Percentiles rank a stretch among this genome's conserved stretches.
Evolutionary conservation across 2,113 vertebrate species (phyloP).

Genomic region (Myocastor coypus): DNA sequence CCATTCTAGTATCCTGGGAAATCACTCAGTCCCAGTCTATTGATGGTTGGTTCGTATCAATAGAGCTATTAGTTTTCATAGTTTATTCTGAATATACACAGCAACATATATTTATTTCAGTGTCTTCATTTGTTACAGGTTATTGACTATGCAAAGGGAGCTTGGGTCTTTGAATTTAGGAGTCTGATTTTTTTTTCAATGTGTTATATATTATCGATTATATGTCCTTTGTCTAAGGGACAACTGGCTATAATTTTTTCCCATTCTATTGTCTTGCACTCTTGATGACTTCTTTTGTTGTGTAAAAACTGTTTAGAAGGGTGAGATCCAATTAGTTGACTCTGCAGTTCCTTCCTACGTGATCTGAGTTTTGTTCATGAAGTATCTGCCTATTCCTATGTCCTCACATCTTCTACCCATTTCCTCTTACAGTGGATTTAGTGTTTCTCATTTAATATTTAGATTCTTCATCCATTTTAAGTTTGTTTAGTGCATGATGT

Average conservation of each 20-base stretch:
- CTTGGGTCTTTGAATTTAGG: background rate
- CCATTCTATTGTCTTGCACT: background rate
- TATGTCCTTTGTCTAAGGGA: background rate
- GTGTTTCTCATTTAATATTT: background rate
- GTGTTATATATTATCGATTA: background rate
- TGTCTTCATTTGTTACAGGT: background rate
- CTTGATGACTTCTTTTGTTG: background rate
- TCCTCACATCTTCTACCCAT: background rate
- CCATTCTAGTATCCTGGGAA: background rate
- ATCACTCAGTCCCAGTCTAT: background rate
- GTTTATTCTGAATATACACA: background rate
- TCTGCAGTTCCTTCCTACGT: background rate
- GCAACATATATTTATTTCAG: background rate
- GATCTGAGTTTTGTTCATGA: background rate
- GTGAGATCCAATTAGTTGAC: background rate
- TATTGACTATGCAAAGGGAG: background rate
- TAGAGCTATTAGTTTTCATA: background rate
- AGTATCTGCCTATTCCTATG: background rate
- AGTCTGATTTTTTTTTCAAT: background rate
- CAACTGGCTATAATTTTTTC: background rate
- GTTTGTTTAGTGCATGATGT: background rate
- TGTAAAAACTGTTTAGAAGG: background rate
- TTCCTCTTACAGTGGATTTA: background rate
- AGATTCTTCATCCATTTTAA: background rate
- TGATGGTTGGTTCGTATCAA: background rate